phyloP scores from a whole-genome alignment of 2,888 invertebrate genomes.

The Conchocele bisecta region DNA sequence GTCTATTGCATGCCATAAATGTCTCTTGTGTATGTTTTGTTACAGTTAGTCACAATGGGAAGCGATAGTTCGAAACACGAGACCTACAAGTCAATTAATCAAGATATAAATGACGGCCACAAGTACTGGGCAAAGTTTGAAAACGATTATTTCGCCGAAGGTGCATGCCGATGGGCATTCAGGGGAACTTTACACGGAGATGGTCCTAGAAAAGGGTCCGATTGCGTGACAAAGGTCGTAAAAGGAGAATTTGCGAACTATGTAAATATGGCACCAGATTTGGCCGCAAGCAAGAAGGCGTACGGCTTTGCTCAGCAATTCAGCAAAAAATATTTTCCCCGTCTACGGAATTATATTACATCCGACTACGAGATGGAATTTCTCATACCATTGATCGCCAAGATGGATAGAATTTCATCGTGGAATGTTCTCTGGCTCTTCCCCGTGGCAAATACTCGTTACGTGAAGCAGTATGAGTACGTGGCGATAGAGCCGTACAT shows the following conservation, averaged over 20 bases:
- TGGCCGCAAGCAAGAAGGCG: conserved; percentile 37
- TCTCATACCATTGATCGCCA: conserved; percentile 29
- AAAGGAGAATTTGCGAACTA: conserved; percentile 22
- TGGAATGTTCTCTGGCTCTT: conserved; percentile 28
- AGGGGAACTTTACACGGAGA: conserved; percentile 18
- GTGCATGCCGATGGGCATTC: conserved; percentile 30
- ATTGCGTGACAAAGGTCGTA: conserved; percentile 29
- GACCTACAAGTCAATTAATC: conserved; percentile 12
- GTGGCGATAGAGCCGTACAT: conserved; percentile 37
- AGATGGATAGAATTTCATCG: conserved; percentile 16
- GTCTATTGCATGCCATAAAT: no score
- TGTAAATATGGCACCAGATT: conserved; percentile 25
- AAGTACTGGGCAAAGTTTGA: conserved; percentile 27
- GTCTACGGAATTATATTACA: conserved; percentile 12
- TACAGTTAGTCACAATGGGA: no score
- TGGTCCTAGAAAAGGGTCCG: conserved; percentile 18
- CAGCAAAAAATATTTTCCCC: conserved; percentile 2
- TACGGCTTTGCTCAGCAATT: conserved; percentile 30
- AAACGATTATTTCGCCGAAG: conserved; percentile 21
- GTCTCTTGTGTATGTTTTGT: no score
- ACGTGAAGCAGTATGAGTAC: conserved; percentile 16
- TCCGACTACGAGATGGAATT: conserved; percentile 28
- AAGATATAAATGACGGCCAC: conserved; percentile 21
- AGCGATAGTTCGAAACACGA: no score
- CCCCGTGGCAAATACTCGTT: conserved; percentile 11